These are phyloP conservation scores for Patella caerulea DNA, from an alignment of 2,888 invertebrate species.

Conservation along the genomic window DNA sequence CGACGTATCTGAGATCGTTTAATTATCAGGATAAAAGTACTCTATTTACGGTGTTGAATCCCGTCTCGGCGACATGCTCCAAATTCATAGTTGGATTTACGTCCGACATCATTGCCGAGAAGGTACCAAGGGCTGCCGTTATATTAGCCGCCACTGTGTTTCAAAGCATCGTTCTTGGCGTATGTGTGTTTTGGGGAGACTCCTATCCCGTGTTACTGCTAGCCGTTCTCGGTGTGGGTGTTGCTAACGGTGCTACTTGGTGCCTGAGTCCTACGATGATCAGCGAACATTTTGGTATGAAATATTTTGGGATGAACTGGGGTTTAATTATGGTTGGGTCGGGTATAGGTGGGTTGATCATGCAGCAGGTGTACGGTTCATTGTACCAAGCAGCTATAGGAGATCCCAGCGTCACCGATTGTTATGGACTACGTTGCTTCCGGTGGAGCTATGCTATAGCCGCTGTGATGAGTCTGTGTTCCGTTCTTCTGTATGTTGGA, in stretches of 20 bases:
- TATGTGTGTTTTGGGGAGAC: slow-evolving; percentile 52
- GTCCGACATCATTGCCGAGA: slow-evolving; percentile 49
- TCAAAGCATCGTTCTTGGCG: slow-evolving; percentile 43
- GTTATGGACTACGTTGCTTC: slow-evolving; percentile 54
- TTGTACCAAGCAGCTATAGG: slow-evolving; percentile 51
- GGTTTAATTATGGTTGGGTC: slow-evolving; percentile 57
- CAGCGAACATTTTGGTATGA: slow-evolving; percentile 59
- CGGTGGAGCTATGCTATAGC: slow-evolving; percentile 55
- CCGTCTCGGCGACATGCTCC: slow-evolving; percentile 48
- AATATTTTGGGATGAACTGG: slow-evolving; percentile 60
- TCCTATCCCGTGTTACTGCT: slow-evolving; percentile 45
- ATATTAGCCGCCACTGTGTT: slow-evolving; percentile 46
- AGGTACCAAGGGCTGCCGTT: slow-evolving; percentile 49
- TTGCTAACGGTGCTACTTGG: slow-evolving; percentile 59
- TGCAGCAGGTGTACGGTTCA: slow-evolving; percentile 51
- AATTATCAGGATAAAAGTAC: slow-evolving; percentile 50
- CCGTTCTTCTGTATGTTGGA: slow-evolving; percentile 50
- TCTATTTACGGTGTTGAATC: slow-evolving; percentile 50
- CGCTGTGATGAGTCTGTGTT: slow-evolving; percentile 49
- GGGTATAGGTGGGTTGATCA: slow-evolving; percentile 48
- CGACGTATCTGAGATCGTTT: slow-evolving; percentile 55
- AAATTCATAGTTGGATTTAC: slow-evolving; percentile 53
- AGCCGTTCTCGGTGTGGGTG: slow-evolving; percentile 47
- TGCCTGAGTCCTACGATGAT: slow-evolving; percentile 58
- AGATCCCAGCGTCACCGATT: slow-evolving; percentile 44